A percentile compares a stretch with the other conserved stretches of the same genome.
Conservation (phyloP, 2,113 vertebrate genomes). For the Elephas maximus region DNA sequence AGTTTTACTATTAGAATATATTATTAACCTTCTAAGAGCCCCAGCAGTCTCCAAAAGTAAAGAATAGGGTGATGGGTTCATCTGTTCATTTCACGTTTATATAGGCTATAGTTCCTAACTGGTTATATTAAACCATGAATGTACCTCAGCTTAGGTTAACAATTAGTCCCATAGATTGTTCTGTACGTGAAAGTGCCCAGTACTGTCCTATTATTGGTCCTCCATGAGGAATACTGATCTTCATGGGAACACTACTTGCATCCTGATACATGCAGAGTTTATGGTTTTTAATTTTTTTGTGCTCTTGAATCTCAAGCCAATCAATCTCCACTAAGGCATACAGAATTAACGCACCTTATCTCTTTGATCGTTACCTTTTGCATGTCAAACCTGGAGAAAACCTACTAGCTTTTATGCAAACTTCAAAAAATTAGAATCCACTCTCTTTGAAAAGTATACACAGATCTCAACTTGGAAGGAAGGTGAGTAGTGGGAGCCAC, state of each 20-base stretch:
- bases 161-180: not conserved
- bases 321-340: not conserved
- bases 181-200: not conserved
- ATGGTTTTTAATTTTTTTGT: slow-evolving; percentile 40
- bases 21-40: not conserved
- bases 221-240: not conserved
- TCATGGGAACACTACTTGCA: not conserved
- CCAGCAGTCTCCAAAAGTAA: not conserved
- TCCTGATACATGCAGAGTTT: not conserved
- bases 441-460: not conserved
- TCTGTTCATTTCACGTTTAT: not conserved
- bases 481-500: not conserved
- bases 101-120: not conserved
- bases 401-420: not conserved
- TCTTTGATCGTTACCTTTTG: not conserved
- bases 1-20: not conserved
- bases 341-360: not conserved
- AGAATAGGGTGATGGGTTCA: not conserved
- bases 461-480: not conserved
- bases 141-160: not conserved
- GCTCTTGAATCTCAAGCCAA: not conserved
- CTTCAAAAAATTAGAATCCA: not conserved
- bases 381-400: not conserved
- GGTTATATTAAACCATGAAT: not conserved
- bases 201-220: not conserved